A percentile compares a stretch with the other conserved stretches of the same genome.
These are phyloP conservation scores for Conger conger DNA, from an alignment of 2,113 vertebrate species.

Conservation along the genomic window DNA sequence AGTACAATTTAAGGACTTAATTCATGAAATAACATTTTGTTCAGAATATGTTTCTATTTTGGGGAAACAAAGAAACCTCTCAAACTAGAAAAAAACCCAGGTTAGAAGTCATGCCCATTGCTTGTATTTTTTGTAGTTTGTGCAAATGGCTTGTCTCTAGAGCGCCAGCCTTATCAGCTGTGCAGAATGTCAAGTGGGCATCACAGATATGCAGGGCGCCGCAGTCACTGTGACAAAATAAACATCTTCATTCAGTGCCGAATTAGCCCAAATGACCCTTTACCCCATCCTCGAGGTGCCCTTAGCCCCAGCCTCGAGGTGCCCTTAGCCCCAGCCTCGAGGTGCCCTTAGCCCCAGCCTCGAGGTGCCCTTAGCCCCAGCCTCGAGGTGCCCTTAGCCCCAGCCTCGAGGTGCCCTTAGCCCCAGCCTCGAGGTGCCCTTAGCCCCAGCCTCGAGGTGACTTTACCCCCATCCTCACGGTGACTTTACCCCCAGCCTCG, in stretches of 20 bases:
- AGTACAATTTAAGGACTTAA: no score
- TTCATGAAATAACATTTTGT: no score
- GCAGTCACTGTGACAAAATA: no score
- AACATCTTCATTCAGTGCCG: neutral
- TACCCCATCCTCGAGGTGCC: neutral
- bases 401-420: conserved; percentile 15
- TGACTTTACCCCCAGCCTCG: neutral
- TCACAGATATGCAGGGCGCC: neutral
- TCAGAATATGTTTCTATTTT: neutral
- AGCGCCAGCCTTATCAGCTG: neutral
- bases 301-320: neutral
- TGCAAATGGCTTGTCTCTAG: neutral
- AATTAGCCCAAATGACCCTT: no score
- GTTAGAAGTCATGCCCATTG: neutral
- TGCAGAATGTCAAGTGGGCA: conserved; percentile 3
- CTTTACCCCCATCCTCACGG: no score
- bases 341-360: neutral
- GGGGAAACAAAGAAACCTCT: neutral
- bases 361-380: conserved; percentile 21
- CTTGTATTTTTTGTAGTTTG: neutral
- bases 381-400: no score
- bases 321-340: no score
- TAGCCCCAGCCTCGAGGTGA: neutral
- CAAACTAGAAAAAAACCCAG: neutral
- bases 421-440: no score